Percentiles rank a stretch among this genome's conserved stretches.
phyloP scores from a whole-genome alignment of 2,888 invertebrate species.

The Siphlonurus alternatus region DNA sequence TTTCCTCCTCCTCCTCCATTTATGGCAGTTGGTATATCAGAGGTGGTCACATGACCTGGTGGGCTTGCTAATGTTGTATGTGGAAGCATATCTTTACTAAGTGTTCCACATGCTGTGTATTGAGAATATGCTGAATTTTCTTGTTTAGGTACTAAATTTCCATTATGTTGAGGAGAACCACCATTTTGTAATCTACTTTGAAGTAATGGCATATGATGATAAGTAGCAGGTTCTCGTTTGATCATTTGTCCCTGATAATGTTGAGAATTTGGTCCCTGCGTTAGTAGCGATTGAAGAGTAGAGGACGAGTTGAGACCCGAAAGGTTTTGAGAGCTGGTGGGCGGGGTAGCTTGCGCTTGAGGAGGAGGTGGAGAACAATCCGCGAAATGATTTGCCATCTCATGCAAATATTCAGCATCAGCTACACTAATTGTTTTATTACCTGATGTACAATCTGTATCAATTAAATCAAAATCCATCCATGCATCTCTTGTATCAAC shows the following conservation, averaged over 20 bases:
- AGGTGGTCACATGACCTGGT: conserved; percentile 65
- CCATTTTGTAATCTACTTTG: conserved; percentile 67
- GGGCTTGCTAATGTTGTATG: conserved; percentile 52
- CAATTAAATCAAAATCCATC: conserved; percentile 82
- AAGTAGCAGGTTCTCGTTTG: conserved; percentile 15
- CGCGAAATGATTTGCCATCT: conserved; percentile 23
- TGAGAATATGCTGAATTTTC: not conserved
- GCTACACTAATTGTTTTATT: conserved; percentile 22
- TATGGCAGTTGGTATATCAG: conserved; percentile 7
- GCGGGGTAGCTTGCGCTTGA: conserved; percentile 22
- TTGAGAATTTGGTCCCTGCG: conserved; percentile 19
- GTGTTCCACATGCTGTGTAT: conserved; percentile 1
- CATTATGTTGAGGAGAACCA: conserved; percentile 10
- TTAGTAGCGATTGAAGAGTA: conserved; percentile 57
- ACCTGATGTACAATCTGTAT: conserved; percentile 44
- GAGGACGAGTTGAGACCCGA: conserved; percentile 42
- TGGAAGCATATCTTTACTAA: conserved; percentile 20
- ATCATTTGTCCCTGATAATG: conserved; percentile 14
- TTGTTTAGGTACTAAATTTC: not conserved
- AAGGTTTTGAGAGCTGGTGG: conserved; percentile 32
- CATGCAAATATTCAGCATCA: conserved; percentile 39
- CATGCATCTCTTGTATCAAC: conserved; percentile 54
- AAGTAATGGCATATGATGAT: conserved; percentile 60
- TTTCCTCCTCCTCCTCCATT: conserved; percentile 12
- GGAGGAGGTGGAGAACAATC: conserved; percentile 13